Evolutionary conservation across 2,888 invertebrate genomes (phyloP).

Genomic region (Theretra japonica): DNA sequence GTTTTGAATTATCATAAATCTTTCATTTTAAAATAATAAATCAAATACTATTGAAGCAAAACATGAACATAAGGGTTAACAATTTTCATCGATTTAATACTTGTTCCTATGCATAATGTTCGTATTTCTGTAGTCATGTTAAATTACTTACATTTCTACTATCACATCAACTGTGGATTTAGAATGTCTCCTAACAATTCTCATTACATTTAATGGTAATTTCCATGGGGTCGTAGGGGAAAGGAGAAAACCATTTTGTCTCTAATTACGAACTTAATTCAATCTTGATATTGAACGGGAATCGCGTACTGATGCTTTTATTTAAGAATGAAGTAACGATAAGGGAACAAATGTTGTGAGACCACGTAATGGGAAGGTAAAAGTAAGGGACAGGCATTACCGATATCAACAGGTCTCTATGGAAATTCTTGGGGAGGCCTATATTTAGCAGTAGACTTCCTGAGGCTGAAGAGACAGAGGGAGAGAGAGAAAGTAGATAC

Average conservation of each 20-base stretch:
- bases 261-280: conserved; percentile 32
- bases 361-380: not conserved
- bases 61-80: too few relatives aligned
- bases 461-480: not conserved
- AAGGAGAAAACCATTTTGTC: conserved; percentile 33
- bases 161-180: conserved; percentile 34
- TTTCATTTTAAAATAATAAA: not conserved
- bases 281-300: conserved; percentile 13
- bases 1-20: not conserved
- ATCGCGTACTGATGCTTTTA: conserved; percentile 9
- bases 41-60: not conserved
- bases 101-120: too few relatives aligned
- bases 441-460: too few relatives aligned
- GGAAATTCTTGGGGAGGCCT: too few relatives aligned
- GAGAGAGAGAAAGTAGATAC: too few relatives aligned
- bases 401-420: too few relatives aligned
- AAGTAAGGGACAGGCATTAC: too few relatives aligned
- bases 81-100: too few relatives aligned
- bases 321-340: not conserved
- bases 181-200: conserved; percentile 38
- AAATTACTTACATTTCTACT: not conserved
- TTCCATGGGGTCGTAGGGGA: conserved; percentile 42
- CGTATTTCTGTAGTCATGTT: too few relatives aligned
- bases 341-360: not conserved
- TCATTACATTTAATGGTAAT: conserved; percentile 58